Conservation (phyloP, 2,888 invertebrate genomes). For the Eupithecia insigniata region DNA sequence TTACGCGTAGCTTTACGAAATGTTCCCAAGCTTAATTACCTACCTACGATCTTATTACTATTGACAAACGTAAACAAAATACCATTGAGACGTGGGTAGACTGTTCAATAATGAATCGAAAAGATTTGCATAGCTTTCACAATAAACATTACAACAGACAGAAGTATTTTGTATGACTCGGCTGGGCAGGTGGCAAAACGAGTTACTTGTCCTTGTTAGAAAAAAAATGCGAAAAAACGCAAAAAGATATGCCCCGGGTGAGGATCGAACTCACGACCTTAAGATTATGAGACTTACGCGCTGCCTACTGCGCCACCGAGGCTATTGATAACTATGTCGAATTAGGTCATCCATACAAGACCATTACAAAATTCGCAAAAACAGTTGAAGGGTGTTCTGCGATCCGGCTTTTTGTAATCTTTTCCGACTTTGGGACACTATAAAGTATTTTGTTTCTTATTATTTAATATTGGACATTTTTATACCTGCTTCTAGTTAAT, state of each 20-base stretch:
- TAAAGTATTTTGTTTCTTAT: not conserved
- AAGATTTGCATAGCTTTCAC: conserved; percentile 65
- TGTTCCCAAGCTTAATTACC: conserved; percentile 49
- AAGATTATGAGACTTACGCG: conserved; percentile 96
- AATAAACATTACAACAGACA: conserved; percentile 42
- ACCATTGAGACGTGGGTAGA: conserved; percentile 61
- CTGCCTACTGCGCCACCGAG: conserved; percentile 95
- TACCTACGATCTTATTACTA: conserved; percentile 52
- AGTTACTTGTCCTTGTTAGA: conserved; percentile 32
- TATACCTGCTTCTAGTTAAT: not conserved
- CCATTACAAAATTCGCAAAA: not conserved
- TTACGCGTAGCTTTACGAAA: conserved; percentile 50
- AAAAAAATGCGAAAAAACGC: conserved; percentile 41
- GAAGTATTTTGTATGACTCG: conserved; percentile 27
- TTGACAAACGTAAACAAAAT: conserved; percentile 58
- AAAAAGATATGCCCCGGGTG: conserved; percentile 89
- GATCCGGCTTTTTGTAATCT: not conserved
- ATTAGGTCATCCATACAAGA: conserved; percentile 44
- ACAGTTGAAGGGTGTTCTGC: not conserved
- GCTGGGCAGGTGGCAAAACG: conserved; percentile 46
- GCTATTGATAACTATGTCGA: conserved; percentile 57
- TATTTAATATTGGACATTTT: not conserved
- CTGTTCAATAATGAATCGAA: conserved; percentile 64
- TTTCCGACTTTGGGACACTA: not conserved
- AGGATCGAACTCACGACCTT: conserved; percentile 98